Conservation (phyloP, 2,797 vertebrate species). For the Sorex maritimensis region DNA sequence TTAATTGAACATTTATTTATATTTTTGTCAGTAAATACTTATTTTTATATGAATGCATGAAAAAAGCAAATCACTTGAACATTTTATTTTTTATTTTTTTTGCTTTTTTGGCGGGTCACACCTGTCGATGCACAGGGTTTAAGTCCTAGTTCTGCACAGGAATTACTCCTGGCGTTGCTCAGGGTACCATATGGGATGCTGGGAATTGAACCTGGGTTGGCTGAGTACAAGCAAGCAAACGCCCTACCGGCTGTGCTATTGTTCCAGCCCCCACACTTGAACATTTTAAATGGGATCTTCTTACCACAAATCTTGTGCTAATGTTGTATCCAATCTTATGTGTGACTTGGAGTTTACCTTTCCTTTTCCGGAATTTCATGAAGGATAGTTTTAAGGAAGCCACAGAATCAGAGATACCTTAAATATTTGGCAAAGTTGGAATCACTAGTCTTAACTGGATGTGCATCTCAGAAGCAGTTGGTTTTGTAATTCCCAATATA, state of each 20-base stretch:
- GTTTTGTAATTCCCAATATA: background rate
- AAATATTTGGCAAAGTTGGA: background rate
- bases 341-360: constrained; percentile 28
- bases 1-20: constrained; percentile 17
- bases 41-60: constrained; percentile 11
- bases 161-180: too few relatives aligned
- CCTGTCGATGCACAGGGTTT: too few relatives aligned
- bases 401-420: constrained; percentile 37
- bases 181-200: too few relatives aligned
- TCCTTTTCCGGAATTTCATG: background rate
- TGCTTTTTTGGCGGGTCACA: too few relatives aligned
- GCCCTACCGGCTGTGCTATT: too few relatives aligned
- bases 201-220: too few relatives aligned
- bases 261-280: background rate
- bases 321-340: background rate
- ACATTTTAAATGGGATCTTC: background rate
- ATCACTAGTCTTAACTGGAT: background rate
- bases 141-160: too few relatives aligned
- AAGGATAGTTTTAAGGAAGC: background rate
- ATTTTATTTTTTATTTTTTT: too few relatives aligned
- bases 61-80: constrained; percentile 29
- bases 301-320: constrained; percentile 25
- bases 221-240: too few relatives aligned
- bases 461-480: background rate
- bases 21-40: constrained; percentile 52